Percentiles rank a stretch among this genome's conserved stretches.
Conservation (phyloP, 1,140 invertebrate species). For the Macrotrachela quadricornifera region DNA sequence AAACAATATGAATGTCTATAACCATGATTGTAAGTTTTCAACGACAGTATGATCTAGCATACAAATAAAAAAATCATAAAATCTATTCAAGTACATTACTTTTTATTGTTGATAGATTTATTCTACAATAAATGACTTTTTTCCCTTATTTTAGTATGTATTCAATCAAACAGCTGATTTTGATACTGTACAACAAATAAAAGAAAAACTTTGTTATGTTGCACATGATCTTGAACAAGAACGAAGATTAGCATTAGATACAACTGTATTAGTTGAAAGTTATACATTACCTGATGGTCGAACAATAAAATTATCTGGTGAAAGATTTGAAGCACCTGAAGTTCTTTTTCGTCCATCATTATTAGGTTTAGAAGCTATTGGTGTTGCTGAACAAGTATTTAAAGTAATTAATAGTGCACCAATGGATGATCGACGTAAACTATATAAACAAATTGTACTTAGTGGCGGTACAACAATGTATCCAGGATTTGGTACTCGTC, state of each 20-base stretch:
- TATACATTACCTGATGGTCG: constrained; percentile 75
- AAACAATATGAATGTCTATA: too few species aligned
- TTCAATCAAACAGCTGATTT: constrained; percentile 99
- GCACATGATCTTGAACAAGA: constrained; percentile 98
- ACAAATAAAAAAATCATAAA: too few species aligned
- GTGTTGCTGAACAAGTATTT: constrained; percentile 93
- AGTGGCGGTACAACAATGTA: constrained; percentile 99
- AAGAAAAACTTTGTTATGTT: constrained; percentile 97
- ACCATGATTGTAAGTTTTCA: too few species aligned
- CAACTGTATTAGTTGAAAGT: constrained; percentile 38
- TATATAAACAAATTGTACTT: constrained; percentile 95
- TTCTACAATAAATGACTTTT: too few species aligned
- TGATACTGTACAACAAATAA: constrained; percentile 96
- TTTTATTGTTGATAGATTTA: too few species aligned
- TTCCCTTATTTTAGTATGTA: constrained; percentile 55
- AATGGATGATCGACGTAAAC: constrained; percentile 70
- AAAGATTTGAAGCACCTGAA: constrained; percentile 92
- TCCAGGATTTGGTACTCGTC: constrained; percentile 80
- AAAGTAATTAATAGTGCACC: constrained; percentile 54
- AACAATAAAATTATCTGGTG: constrained; percentile 82
- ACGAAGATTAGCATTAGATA: constrained; percentile 82
- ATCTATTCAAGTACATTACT: too few species aligned
- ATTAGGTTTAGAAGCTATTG: constrained; percentile 31
- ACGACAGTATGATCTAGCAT: too few species aligned
- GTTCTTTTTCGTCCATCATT: constrained; percentile 72